Conservation (phyloP, 2,113 vertebrate genomes). For the Anolis carolinensis region DNA sequence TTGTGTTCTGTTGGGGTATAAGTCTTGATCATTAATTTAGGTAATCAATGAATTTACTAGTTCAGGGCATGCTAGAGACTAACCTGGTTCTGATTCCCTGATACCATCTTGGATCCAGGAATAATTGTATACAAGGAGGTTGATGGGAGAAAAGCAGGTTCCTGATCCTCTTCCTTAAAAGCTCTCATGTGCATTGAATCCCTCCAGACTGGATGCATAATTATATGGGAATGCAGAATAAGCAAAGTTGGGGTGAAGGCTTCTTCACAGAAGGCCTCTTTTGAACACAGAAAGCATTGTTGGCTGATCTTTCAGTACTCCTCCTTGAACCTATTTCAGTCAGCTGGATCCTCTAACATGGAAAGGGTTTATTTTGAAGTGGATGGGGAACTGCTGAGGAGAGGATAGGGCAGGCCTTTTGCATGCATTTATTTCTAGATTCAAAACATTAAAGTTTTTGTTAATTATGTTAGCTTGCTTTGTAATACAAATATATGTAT, state of each 20-base stretch:
- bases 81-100: too few relatives aligned
- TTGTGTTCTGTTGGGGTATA: not conserved
- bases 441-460: not conserved
- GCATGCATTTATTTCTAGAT: not conserved
- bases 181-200: too few relatives aligned
- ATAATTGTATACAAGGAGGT: not conserved
- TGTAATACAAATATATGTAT: not conserved
- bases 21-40: not conserved
- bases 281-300: not conserved
- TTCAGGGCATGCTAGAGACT: not conserved
- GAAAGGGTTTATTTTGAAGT: not conserved
- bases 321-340: not conserved
- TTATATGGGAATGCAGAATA: too few relatives aligned
- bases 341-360: not conserved
- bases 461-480: not conserved
- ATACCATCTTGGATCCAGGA: not conserved
- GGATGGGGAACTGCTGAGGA: not conserved
- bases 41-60: not conserved
- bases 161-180: not conserved
- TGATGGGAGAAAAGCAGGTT: not conserved
- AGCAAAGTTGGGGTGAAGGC: not conserved
- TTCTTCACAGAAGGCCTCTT: not conserved
- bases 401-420: not conserved
- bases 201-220: not conserved
- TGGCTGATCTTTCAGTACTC: not conserved